Base-by-base conservation (phyloP, 2,888 invertebrate species). In the Marronus borbonicus region DNA sequence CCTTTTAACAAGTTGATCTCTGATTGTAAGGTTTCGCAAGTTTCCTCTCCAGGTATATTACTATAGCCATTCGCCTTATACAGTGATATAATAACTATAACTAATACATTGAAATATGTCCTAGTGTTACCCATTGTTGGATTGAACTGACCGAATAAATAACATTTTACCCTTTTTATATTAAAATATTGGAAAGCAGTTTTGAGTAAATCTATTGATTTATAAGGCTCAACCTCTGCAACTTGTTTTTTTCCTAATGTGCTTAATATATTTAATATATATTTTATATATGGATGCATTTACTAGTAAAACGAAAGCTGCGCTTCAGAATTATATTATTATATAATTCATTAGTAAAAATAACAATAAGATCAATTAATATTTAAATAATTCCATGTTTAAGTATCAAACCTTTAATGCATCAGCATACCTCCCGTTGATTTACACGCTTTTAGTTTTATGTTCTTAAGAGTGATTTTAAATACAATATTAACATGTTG, bases 1-100 rank as follows among this genome's bases (percentile, higher is more conserved):
- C 95, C 94, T 92, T 97, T 97, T 69, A 94, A 95, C 80, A 97
- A 90, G 87, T 96, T 96, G 85, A 97, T 94, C 88, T 96, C 96
- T 8, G 96, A 95, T 74, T 95, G 94, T 78, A 96, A 89, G 2
- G 96, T 96, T 88, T 97, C 97, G 87, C 97, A 97, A 82, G 92
- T 93, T 88, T 95, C 95, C 84, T 95, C 95, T 1, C 79, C 79
- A 28, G 76, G 77, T 62, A 77, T 74, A 24, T 77, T 60, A 49
- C 62, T 79, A 64, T 77, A 77, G 39, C 74, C 77, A 62, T 76
- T 72, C 50, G 66, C 65, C 72, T 70, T 77, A 66, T 72, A 77
- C 36, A 77, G 64, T 24, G 64, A 75, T 50, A 84, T 76, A 78
- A 81, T 76, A 78, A 82, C 75, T 60, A 81, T 82, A 77, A 84